A percentile compares a stretch with the other conserved stretches of the same genome.
Evolutionary conservation across 2,888 invertebrate species (phyloP).

Genomic region (Sarcophaga rosellei): DNA sequence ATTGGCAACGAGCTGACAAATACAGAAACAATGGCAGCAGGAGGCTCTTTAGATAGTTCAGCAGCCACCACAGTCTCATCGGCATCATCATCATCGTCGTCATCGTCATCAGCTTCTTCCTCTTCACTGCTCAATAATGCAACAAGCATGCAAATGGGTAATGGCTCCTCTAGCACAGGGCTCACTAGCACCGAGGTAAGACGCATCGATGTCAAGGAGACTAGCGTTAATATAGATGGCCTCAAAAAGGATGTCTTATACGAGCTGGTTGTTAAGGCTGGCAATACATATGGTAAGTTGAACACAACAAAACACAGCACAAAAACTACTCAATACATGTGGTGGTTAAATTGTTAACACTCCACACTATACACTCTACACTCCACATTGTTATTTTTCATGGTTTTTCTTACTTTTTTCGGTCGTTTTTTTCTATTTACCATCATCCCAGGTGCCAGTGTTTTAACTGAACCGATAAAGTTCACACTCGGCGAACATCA

Average conservation of each 20-base stretch:
- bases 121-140: slow-evolving; percentile 74
- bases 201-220: slow-evolving; percentile 88
- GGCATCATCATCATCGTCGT: neutral
- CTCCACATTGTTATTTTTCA: slow-evolving; percentile 5
- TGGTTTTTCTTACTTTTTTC: neutral
- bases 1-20: slow-evolving; percentile 59
- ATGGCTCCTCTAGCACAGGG: slow-evolving; percentile 27
- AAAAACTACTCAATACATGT: neutral
- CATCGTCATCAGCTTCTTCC: slow-evolving; percentile 9
- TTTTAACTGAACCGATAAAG: slow-evolving; percentile 87
- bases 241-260: slow-evolving; percentile 88
- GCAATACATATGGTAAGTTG: slow-evolving; percentile 86
- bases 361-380: too few species aligned
- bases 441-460: slow-evolving; percentile 85
- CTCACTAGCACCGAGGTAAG: slow-evolving; percentile 82
- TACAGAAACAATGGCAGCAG: slow-evolving; percentile 66
- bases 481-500: slow-evolving; percentile 90
- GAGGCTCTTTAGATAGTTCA: slow-evolving; percentile 34
- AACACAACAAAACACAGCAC: neutral
- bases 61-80: slow-evolving; percentile 14
- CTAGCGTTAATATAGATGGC: slow-evolving; percentile 86
- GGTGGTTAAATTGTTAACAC: neutral
- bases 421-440: slow-evolving; percentile 22
- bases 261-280: slow-evolving; percentile 91
- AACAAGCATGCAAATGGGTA: slow-evolving; percentile 74